Conservation (phyloP, 2,888 invertebrate species). For the Tetranychus piercei region DNA sequence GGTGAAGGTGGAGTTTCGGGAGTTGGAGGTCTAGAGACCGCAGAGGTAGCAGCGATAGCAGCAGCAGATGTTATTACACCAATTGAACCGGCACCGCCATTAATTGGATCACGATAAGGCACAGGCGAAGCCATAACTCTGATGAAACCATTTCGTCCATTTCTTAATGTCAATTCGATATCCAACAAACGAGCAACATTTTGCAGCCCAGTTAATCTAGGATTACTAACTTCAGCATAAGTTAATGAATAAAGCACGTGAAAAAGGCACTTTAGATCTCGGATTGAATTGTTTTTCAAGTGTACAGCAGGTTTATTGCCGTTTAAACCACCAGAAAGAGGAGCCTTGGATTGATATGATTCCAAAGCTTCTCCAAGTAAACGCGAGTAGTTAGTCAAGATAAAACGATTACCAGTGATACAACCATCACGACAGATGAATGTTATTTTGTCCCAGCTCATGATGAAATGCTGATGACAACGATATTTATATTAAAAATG, state of each 20-base stretch:
- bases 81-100: background rate
- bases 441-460: background rate
- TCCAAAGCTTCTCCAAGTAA: background rate
- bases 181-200: conserved; percentile 7
- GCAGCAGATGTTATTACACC: background rate
- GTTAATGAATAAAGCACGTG: conserved; percentile 1
- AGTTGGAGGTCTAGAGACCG: background rate
- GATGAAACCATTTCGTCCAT: conserved; percentile 6
- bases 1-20: background rate
- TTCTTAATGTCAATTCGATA: background rate
- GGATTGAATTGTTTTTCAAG: background rate
- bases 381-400: background rate
- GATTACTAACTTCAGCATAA: conserved; percentile 5
- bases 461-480: background rate
- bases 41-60: background rate
- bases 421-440: conserved; percentile 10
- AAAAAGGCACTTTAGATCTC: conserved; percentile 4
- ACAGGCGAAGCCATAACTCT: conserved; percentile 5
- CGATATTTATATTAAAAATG: background rate
- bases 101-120: background rate
- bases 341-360: background rate
- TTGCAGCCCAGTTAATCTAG: conserved; percentile 2
- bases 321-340: background rate
- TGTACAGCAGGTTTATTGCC: background rate
- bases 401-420: background rate